Evolutionary conservation across 2,797 vertebrate species (phyloP), one percentile per base, ranked within the genome.

Genomic region (Rhynchotus rufescens): DNA sequence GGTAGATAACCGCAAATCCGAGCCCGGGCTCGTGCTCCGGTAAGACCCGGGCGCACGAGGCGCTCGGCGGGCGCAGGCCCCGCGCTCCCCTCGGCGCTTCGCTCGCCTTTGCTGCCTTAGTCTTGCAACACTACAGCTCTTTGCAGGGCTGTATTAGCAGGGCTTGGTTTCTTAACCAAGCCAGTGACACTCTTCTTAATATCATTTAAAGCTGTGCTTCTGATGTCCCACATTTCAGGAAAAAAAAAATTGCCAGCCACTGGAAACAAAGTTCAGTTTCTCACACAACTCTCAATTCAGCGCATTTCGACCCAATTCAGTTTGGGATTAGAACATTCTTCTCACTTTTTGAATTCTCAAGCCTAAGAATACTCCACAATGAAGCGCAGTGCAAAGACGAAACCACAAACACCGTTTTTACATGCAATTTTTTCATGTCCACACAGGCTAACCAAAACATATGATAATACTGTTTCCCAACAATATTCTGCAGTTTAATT

Each of bases 401-500:
- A 64, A 92, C 3, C 42, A 22, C 0, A 5, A 81, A 78, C 22
- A 8, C 76, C 34, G 30, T 34, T 82, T 82, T 72, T 26, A 57
- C 19, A 6, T 4, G 86, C 71, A 32, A 25, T 56, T 68, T 52
- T 56, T 79, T 96, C 92, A 61, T 86, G 96, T 65, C 93, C 74
- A 44, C 77, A 74, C 88, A 94, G 80, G 95, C 92, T 20, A 93
- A 86, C 22, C 45, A 30, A 81, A 83, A 71, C 56, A 34, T 52
- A 73, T 73, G 78, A 72, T 49, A 93, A 51, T n/a, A 60, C 49
- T 57, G 86, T 76, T 95, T 90, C 90, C 88, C 82, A 95, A 87
- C 88, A 79, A 65, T 73, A 80, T 82, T 88, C 84, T 90, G 72
- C 73, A 80, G 49, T 69, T 90, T 88, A 91, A 95, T 91, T 91